Evolutionary conservation across 2,113 vertebrate genomes (phyloP).

Genomic region (Ginglymostoma cirratum): DNA sequence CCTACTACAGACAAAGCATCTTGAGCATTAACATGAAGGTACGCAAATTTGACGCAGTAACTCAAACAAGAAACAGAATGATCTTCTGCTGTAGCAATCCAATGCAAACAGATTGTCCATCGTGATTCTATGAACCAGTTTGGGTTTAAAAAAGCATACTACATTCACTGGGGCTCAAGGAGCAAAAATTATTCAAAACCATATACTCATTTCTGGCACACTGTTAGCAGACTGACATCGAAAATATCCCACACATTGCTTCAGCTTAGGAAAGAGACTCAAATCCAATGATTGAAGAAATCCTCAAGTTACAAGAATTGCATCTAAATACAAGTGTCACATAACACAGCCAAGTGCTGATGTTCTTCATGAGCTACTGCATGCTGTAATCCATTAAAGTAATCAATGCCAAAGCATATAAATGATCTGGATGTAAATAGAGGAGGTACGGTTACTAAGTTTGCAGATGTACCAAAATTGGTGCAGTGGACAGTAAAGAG

Average conservation of each 20-base stretch:
- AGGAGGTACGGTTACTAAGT: no score
- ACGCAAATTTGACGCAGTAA: background rate
- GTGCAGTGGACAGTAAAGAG: no score
- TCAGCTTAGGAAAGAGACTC: background rate
- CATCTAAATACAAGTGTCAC: background rate
- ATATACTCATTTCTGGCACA: background rate
- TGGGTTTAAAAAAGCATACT: background rate
- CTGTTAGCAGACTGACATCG: background rate
- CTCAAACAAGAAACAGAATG: background rate
- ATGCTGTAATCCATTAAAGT: background rate
- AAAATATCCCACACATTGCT: background rate
- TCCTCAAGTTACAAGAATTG: background rate
- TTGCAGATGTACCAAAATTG: no score
- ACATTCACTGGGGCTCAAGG: background rate
- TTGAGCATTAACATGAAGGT: background rate
- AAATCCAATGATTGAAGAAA: background rate
- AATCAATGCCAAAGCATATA: background rate
- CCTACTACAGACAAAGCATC: background rate
- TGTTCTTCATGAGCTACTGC: background rate
- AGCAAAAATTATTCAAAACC: background rate
- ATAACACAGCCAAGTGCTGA: background rate
- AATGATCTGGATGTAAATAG: no score
- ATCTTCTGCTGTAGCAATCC: background rate
- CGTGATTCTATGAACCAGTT: background rate
- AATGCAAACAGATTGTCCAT: background rate